Base-by-base conservation (phyloP, 2,113 vertebrate genomes). In the Salvelinus alpinus region DNA sequence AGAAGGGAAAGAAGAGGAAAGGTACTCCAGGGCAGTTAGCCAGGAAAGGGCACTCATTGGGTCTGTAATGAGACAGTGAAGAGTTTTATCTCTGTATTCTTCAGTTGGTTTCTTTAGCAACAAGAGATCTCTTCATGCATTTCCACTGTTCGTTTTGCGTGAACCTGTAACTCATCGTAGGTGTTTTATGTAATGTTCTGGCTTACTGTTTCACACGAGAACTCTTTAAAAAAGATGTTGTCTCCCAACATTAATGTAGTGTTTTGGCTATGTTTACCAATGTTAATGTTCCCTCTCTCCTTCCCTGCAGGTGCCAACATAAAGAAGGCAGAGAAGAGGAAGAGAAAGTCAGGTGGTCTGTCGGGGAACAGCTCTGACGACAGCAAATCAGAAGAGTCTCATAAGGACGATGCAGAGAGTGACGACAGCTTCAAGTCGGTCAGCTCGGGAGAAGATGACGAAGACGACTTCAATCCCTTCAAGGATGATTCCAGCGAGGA, bases 381-480 rank as follows among this genome's bases (percentile, higher is more conserved):
- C 70, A 98, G 96, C 79, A 89, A 88, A 60, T 92, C 91, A 0
- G 91, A 91, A 3, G 89, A 87, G 9, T 92, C 92, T 0, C 92
- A 93, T 60, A 79, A 93, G 70, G 93, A 91, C 8, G 93, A 91
- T 7, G 79, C 7, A 0, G 96, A 96, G 78, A 98, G 96, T 6
- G 96, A 98, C 0, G 96, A 97, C 90, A 99, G 98, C 90, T 97
- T 97, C 51, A 95, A 93, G 4, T 99, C 96, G 0, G 86, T 96
- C 90, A 99, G 97, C 85, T 99, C 98, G 4, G 97, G 94, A 5
- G 97, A 98, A 0, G 92, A 93, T 18, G 92, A 93, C 13, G 97
- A 94, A 18, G 94, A 99, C 0, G 98, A 99, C 70, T 99, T 99
- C 85, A 99, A 99, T 78, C 97, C 98, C 0, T 99, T 99, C 84